Evolutionary conservation across 1,140 invertebrate genomes (phyloP).

Genomic region (Lasioglossum albipes): DNA sequence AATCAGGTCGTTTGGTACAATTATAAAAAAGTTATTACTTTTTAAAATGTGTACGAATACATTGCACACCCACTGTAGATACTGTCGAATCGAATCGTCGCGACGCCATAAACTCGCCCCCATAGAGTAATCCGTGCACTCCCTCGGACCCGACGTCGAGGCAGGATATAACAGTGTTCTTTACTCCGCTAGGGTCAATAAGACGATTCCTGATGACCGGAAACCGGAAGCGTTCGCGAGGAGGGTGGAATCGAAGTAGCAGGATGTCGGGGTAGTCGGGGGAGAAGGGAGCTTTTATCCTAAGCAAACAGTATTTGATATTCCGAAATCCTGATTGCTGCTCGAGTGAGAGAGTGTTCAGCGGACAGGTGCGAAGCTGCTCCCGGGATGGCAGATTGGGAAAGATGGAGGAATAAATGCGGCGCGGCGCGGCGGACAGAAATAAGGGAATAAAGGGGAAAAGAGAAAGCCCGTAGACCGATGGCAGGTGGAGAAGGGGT

Average conservation of each 20-base stretch:
- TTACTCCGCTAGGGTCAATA: background rate
- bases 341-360: background rate
- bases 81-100: too few relatives aligned
- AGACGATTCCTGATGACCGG: background rate
- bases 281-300: constrained; percentile 11
- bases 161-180: background rate
- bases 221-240: constrained; percentile 9
- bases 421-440: background rate
- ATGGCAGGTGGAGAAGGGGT: background rate
- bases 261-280: background rate
- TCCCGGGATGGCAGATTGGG: background rate
- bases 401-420: background rate
- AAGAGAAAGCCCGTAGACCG: background rate
- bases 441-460: constrained; percentile 15
- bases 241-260: background rate
- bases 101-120: too few relatives aligned
- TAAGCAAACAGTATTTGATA: constrained; percentile 35
- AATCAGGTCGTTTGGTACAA: too few relatives aligned
- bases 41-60: too few relatives aligned
- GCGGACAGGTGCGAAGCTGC: background rate
- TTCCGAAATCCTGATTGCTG: constrained; percentile 32
- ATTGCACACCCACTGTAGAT: too few relatives aligned
- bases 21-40: too few relatives aligned
- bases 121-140: background rate
- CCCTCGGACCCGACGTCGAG: background rate